Conservation (phyloP, 2,113 vertebrate genomes). For the Embiotoca jacksoni region DNA sequence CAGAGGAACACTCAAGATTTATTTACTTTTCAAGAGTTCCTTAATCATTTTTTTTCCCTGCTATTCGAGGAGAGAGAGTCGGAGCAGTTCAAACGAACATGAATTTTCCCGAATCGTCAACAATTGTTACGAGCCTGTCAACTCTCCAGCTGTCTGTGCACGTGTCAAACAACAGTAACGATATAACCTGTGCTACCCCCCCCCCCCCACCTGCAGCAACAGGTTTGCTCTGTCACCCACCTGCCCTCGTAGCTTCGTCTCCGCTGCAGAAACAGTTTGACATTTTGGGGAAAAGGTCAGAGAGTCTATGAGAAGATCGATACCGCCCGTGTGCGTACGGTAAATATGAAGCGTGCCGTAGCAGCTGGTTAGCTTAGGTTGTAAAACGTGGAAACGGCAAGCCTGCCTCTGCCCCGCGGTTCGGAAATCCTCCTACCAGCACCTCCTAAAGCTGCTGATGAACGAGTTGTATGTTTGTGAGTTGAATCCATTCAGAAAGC, state of each 20-base stretch:
- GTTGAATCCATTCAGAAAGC: background rate
- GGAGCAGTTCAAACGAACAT: slow-evolving; percentile 22
- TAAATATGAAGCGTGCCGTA: background rate
- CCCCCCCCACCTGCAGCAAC: background rate
- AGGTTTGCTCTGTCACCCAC: slow-evolving; percentile 23
- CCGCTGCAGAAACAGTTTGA: slow-evolving; percentile 25
- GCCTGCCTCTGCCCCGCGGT: too few relatives aligned
- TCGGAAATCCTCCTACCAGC: too few relatives aligned
- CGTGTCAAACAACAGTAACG: slow-evolving; percentile 47
- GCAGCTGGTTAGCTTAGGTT: background rate
- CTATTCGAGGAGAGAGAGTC: slow-evolving; percentile 30
- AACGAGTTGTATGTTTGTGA: background rate
- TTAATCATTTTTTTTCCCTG: background rate
- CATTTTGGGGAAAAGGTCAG: background rate
- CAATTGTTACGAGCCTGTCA: slow-evolving; percentile 46
- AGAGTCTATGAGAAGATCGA: background rate
- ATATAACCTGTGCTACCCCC: slow-evolving; percentile 18
- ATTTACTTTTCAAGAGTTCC: slow-evolving; percentile 14
- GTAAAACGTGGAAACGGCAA: too few relatives aligned
- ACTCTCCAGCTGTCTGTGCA: slow-evolving; percentile 56
- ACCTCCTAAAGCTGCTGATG: background rate
- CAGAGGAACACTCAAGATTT: slow-evolving; percentile 31
- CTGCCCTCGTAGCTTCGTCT: slow-evolving; percentile 27
- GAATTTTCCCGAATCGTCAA: slow-evolving; percentile 29
- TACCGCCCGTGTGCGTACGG: background rate